Conservation (phyloP, 2,113 vertebrate genomes). For the Stercorarius parasiticus region DNA sequence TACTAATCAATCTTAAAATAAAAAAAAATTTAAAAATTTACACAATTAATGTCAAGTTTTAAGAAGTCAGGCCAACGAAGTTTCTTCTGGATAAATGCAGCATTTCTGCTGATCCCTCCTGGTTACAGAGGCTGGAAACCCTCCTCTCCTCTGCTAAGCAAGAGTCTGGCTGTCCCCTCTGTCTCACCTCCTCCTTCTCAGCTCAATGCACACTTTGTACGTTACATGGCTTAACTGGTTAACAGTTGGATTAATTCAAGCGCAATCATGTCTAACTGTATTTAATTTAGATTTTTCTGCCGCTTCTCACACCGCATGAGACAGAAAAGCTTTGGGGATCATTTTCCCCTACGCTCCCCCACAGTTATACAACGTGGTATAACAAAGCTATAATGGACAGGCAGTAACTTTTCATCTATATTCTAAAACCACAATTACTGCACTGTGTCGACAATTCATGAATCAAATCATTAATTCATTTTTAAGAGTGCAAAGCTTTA, state of each 20-base stretch:
- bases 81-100: background rate
- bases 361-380: background rate
- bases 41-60: background rate
- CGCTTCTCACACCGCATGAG: background rate
- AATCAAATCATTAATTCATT: background rate
- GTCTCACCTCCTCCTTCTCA: background rate
- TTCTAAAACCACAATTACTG: background rate
- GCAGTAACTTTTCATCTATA: background rate
- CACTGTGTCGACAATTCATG: background rate
- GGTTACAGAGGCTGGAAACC: background rate
- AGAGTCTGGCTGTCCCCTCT: background rate
- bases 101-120: background rate
- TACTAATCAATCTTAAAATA: background rate
- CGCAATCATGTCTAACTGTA: background rate
- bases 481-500: background rate
- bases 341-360: background rate
- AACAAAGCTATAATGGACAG: background rate
- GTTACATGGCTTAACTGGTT: background rate
- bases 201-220: fast-evolving
- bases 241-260: constrained; percentile 4
- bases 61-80: background rate
- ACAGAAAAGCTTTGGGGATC: background rate
- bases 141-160: background rate
- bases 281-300: background rate
- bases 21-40: background rate